Evolutionary conservation across 2,113 vertebrate genomes (phyloP), one percentile per base, ranked within the genome.

Genomic region (Tupaia chinensis): DNA sequence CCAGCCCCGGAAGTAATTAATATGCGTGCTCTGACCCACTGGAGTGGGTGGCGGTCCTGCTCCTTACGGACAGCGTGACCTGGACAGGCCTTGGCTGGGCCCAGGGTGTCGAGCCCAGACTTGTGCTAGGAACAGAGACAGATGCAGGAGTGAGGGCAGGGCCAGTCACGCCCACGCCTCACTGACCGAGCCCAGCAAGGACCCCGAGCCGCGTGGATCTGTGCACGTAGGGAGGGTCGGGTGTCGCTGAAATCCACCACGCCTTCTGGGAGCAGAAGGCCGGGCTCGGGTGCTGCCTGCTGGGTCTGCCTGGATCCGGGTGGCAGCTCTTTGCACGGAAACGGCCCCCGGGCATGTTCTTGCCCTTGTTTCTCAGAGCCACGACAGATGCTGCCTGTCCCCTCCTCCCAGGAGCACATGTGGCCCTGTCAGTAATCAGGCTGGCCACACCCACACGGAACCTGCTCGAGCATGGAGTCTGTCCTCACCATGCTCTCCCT

Each of bases 151-250:
- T 76, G 34, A 1, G 0, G 65, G 2, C 60, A 7, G 69, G 74
- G 54, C 14, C 3, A 4, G 44, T 54, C 54, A 17, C 16, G 1
- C 58, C 1, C 22, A 12, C 0, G 1, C 9, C 58, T 32, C 16
- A 8, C 44, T n/a, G 16, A 29, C 56, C 0, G 0, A 2, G 22
- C 76, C 56, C 56, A 4, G 32, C 25, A 4, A 60, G 29, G 29
- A 23, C 23, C 32, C 0, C 6, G 14, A 0, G 1, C 2, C 8
- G n/a, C 23, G 0, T 14, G 72, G 58, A 2, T 15, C 9, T 22
- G 6, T 9, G 70, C 56, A 0, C 1, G 0, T 0, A 0, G 56
- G 54, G 73, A 15, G 25, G 58, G 27, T 20, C 1, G 0, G 17
- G 12, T 1, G 2, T n/a, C 11, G 7, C 3, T 1, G 34, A 32